Evolutionary conservation across 2,113 vertebrate species (phyloP), one percentile per base, ranked within the genome.

Genomic region (Cettia cetti): DNA sequence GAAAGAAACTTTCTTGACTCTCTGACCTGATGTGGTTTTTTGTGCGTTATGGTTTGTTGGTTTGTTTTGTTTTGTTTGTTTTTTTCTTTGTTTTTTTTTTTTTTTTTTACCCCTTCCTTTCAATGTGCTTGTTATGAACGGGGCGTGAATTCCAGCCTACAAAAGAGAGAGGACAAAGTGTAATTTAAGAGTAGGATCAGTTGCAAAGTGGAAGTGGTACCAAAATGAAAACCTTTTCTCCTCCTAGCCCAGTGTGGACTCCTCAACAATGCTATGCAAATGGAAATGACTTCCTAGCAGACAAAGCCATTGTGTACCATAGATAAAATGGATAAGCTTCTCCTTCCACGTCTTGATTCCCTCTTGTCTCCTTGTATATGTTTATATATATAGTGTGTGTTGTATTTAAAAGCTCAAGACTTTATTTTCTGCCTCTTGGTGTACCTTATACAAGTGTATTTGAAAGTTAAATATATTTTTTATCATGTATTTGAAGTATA

Each of bases 391-490:
- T 90, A 92, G 63, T 78, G 68, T 78, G 68, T 82, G 71, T 95
- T 94, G 96, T 98, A 98, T 97, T 98, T 98, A 98, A 98, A 94
- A 96, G 92, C 75, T 84, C 18, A 1, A 97, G 95, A 97, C 97
- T 97, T 96, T 98, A 97, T 98, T 98, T 98, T 97, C 97, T 97
- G 96, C 84, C 89, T 95, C 37, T 95, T 57, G 89, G 64, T 94
- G 81, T 97, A 96, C 90, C 95, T 96, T 97, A 94, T 94, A 75
- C 86, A 78, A 87, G 92, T 93, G 93, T 96, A 96, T 97, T 95
- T 95, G 95, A 97, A 97, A 97, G 80, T 81, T 49, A 98, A 97
- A 97, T 98, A 92, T 98, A 98, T 98, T 98, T 97, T 98, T 98
- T 97, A 96, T 96, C 82, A 76, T 53, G 78, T 97, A 84, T 74